Evolutionary conservation across 2,888 invertebrate species (phyloP), one percentile per base, ranked within the genome.

Genomic region (Trachelus iudaicus): DNA sequence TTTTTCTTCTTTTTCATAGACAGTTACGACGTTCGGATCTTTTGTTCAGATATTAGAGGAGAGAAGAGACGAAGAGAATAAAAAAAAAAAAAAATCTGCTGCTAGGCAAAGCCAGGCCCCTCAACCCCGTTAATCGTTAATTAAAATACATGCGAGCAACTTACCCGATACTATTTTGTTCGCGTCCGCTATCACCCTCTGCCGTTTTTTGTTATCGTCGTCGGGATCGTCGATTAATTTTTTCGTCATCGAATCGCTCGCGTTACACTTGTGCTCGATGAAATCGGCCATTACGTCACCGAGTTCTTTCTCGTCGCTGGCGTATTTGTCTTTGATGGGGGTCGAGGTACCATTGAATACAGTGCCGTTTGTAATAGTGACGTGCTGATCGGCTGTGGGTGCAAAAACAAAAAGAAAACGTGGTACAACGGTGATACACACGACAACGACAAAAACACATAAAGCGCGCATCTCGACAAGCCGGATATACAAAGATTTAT

Each of bases 271-370:
- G 81, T 91, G 89, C 76, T 89, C 89, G 77, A 91, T 82, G 86
- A 90, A 91, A 83, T 91, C 90, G 76, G 89, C 88, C 91, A 91
- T 91, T 86, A 89, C 87, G 82, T 91, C 91, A 80, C 87, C 86
- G 80, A 91, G 87, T 76, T 91, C 91, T 90, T 91, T 91, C 84
- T 91, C 91, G 69, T 91, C 91, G 80, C 91, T 89, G 83, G 90
- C 91, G 83, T 91, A 91, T 88, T 91, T 91, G 85, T 91, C 89
- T 91, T 91, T 91, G 86, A 91, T 89, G 81, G 91, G 91, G 87
- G 91, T 91, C 87, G 91, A 91, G 85, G 91, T 91, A 87, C 91
- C 91, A 87, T 90, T 91, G 89, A 90, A 89, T 85, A 89, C 89
- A 87, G 90, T 91, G 90, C 90, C 91, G 86, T 91, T 91, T 85